Conservation (phyloP, 2,797 vertebrate genomes). For the Yasuhikotakia modesta region DNA sequence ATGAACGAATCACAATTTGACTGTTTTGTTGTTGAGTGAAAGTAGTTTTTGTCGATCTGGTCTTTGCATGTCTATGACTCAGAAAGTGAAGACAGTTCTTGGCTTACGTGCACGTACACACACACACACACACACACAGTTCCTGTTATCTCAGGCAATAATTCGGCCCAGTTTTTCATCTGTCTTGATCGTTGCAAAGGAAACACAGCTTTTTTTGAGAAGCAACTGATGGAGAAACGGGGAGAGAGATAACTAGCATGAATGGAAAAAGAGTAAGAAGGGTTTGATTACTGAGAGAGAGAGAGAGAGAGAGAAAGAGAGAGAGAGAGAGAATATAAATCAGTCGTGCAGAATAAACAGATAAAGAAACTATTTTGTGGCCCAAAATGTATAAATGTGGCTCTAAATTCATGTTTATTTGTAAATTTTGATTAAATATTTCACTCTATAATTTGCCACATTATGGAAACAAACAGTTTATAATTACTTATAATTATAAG, state of each 20-base stretch:
- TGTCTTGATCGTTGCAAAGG: background rate
- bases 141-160: constrained; percentile 24
- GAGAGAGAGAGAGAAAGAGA: background rate
- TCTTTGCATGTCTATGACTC: constrained; percentile 18
- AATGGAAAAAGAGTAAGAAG: constrained; percentile 8
- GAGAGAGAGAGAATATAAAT: constrained; percentile 22
- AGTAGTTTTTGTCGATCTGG: background rate
- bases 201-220: constrained; percentile 1
- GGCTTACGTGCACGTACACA: background rate
- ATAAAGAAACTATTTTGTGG: background rate
- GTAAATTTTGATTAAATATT: too few relatives aligned
- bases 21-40: constrained; percentile 4
- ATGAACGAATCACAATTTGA: constrained; percentile 7
- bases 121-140: constrained; percentile 5
- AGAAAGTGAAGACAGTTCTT: background rate
- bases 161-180: constrained; percentile 4
- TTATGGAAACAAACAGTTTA: too few relatives aligned
- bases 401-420: too few relatives aligned
- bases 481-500: too few relatives aligned
- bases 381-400: constrained; percentile 6
- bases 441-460: too few relatives aligned
- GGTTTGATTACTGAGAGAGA: constrained; percentile 9
- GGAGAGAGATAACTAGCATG: constrained; percentile 11
- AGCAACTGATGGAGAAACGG: constrained; percentile 8
- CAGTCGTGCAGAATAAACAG: background rate